Base-by-base conservation (phyloP, 1,140 invertebrate species). In the Drosophila pseudoananassae region DNA sequence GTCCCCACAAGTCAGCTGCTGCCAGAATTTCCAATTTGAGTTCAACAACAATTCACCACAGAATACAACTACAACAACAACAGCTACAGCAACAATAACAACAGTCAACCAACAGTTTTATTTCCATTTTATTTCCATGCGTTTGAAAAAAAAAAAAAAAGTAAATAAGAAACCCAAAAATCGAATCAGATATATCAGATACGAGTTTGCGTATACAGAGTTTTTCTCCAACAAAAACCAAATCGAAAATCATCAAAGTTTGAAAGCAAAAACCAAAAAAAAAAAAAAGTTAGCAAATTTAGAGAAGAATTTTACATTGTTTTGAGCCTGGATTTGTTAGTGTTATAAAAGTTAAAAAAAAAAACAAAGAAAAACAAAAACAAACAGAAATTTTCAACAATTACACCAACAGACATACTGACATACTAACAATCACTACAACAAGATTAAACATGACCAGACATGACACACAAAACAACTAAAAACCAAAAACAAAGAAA, bases 311-410 rank as follows among this genome's bases (percentile, higher is more conserved):
- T 71, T 76, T 88, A 74, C 65, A 85, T 88, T 88, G 78, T 78
- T 89, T 91, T 91, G 89, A 89, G 90, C 90, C 90, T 91, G 90
- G 85, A 91, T 91, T 91, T 91, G 90, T 91, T 91, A 91, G 90
- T 91, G 78, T 91, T 81, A 80, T 74, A 77, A 81, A 71, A 78
- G 54, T 69, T 76, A 71, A 63, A 73, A 54, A 68, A 59, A 33
- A 20, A 69, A 45, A 46, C 51, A 51, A 59, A 54, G 60, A 66
- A 38, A 54, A 66, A 68, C 49, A 68, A 40, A 55, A 56, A 57
- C 31, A 76, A 14, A 80, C 49, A 63, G 23, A 20, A 38, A 71
- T 50, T 9, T 9, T 38, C 52, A 57, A 50, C 36, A 69, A n/a
- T 38, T 33, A 59, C 38, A 43, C 14, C 40, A 43, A 8, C 74